Conservation (phyloP, 2,888 invertebrate species). For the Thymelicus acteon region DNA sequence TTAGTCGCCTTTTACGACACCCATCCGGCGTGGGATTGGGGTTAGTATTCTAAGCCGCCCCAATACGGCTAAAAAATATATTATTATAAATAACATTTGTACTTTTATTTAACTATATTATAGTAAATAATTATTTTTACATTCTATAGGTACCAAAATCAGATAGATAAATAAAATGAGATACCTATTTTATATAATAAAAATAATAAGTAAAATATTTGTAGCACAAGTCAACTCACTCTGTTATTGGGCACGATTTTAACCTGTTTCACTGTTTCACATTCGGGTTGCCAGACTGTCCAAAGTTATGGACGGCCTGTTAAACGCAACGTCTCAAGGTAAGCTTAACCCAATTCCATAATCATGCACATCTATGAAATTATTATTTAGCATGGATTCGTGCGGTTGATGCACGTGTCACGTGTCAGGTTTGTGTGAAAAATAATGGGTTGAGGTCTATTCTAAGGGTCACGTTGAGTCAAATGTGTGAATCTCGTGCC, state of each 20-base stretch:
- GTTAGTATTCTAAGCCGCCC: too few relatives aligned
- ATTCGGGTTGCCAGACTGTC: conserved; percentile 1
- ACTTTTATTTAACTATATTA: too few relatives aligned
- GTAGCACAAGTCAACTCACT: not conserved
- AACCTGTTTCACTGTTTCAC: conserved; percentile 3
- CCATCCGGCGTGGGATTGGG: too few relatives aligned
- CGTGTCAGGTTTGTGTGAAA: conserved; percentile 37
- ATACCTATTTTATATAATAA: too few relatives aligned
- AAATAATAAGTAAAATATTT: too few relatives aligned
- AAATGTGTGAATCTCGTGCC: conserved; percentile 49
- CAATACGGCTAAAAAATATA: too few relatives aligned
- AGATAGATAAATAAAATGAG: too few relatives aligned
- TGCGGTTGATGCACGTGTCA: conserved; percentile 40
- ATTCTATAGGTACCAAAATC: too few relatives aligned
- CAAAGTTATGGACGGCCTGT: not conserved
- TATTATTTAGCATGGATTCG: conserved; percentile 39
- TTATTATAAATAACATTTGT: too few relatives aligned
- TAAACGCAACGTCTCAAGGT: conserved; percentile 7
- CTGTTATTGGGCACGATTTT: not conserved
- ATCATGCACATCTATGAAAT: conserved; percentile 6
- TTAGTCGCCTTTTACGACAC: too few relatives aligned
- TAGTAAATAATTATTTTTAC: too few relatives aligned
- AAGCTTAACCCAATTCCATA: conserved; percentile 9
- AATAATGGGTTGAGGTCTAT: conserved; percentile 39
- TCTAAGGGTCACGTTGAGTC: conserved; percentile 56